These are phyloP conservation scores for Tychaedon coryphoeus DNA, from an alignment of 2,113 vertebrate genomes.

Conservation along the genomic window DNA sequence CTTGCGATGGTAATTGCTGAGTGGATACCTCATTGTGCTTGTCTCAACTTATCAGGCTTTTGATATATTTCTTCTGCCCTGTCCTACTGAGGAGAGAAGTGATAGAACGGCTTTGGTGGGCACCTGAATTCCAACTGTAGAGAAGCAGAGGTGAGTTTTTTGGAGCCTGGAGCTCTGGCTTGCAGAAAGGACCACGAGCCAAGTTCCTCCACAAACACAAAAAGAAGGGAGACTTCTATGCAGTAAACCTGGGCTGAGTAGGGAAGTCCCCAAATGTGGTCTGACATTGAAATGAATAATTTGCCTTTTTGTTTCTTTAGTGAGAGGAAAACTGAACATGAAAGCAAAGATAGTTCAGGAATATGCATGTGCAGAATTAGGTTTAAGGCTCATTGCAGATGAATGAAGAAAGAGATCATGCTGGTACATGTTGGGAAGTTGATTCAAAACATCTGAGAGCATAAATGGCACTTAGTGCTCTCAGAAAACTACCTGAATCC, in stretches of 20 bases:
- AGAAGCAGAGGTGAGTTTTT: background rate
- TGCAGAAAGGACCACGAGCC: rapidly evolving
- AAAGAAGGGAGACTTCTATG: background rate
- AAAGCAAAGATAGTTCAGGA: background rate
- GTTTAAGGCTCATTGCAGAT: background rate
- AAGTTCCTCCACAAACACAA: background rate
- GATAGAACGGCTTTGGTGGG: background rate
- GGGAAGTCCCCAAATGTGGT: background rate
- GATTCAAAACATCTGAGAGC: background rate
- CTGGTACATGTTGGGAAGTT: background rate
- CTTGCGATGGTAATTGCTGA: background rate
- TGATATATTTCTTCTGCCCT: background rate
- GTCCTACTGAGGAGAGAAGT: background rate
- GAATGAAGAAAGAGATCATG: background rate
- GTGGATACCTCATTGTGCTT: background rate
- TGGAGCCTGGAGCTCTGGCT: background rate
- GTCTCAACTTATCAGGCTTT: background rate
- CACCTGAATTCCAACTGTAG: background rate
- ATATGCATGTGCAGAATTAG: background rate
- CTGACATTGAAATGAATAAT: background rate
- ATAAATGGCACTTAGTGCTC: background rate
- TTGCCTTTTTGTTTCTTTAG: background rate
- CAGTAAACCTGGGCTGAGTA: background rate
- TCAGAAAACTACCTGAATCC: background rate
- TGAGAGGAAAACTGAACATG: background rate